Conservation (phyloP, 2,113 vertebrate genomes). For the Chrysemys picta region DNA sequence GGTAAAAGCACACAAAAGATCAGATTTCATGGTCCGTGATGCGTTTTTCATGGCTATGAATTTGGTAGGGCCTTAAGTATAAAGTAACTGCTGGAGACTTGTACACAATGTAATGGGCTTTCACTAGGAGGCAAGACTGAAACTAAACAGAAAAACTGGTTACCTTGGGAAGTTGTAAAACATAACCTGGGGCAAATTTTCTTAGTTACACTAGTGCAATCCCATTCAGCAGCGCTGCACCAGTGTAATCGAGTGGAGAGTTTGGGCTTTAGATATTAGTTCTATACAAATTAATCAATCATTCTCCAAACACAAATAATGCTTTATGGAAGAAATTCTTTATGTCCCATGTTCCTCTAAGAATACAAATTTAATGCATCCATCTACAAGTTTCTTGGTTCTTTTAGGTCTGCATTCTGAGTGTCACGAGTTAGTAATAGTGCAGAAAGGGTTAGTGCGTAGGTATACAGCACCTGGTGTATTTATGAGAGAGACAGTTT, state of each 20-base stretch:
- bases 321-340: neutral
- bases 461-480: neutral
- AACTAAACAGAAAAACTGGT: neutral
- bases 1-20: no score
- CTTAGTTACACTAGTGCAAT: neutral
- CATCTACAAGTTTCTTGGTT: neutral
- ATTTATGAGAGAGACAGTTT: neutral
- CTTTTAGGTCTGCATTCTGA: neutral
- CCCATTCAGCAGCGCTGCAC: neutral
- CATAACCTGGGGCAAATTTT: neutral
- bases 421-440: neutral
- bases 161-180: neutral
- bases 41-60: no score
- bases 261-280: neutral
- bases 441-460: neutral
- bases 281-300: neutral
- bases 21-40: no score
- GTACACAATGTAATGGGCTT: rapidly evolving
- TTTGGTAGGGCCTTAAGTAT: neutral
- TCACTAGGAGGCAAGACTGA: neutral
- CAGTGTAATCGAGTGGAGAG: neutral
- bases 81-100: neutral
- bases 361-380: neutral
- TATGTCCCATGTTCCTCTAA: neutral
- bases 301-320: neutral